Conservation (phyloP, 2,113 vertebrate genomes). For the Eptesicus fuscus region DNA sequence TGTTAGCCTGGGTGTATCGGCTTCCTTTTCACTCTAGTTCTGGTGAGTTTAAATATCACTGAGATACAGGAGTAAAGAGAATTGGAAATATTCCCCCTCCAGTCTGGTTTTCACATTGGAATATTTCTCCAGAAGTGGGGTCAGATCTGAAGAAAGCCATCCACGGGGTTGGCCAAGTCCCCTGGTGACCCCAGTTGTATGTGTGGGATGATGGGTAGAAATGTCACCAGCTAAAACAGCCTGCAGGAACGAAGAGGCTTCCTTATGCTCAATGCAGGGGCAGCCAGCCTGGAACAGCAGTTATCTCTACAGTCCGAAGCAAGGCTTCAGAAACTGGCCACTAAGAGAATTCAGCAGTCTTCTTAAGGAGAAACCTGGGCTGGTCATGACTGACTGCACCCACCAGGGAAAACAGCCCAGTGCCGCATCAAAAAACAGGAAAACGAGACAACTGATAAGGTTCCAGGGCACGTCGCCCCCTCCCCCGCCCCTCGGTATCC, state of each 20-base stretch:
- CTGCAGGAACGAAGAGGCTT: background rate
- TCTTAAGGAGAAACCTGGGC: background rate
- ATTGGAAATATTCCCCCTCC: background rate
- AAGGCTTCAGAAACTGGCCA: background rate
- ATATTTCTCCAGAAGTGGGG: background rate
- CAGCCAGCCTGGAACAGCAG: background rate
- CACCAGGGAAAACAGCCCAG: background rate
- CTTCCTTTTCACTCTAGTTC: background rate
- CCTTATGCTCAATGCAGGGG: background rate
- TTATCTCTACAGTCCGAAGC: background rate
- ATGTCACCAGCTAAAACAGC: background rate
- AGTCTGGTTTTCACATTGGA: too few relatives aligned
- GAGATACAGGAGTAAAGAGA: background rate
- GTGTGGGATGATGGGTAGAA: too few relatives aligned
- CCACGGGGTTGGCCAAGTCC: background rate
- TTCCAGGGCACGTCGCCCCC: background rate
- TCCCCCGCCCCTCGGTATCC: background rate
- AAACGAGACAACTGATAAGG: background rate
- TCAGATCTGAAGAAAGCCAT: background rate
- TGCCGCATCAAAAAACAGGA: background rate
- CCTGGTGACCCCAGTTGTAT: background rate
- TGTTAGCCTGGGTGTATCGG: background rate
- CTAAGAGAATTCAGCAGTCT: background rate
- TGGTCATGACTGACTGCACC: background rate
- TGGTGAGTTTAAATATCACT: background rate